Percentiles rank a stretch among this genome's conserved stretches.
Conservation (phyloP, 2,888 invertebrate species). For the Caenorhabditis macrosperma region DNA sequence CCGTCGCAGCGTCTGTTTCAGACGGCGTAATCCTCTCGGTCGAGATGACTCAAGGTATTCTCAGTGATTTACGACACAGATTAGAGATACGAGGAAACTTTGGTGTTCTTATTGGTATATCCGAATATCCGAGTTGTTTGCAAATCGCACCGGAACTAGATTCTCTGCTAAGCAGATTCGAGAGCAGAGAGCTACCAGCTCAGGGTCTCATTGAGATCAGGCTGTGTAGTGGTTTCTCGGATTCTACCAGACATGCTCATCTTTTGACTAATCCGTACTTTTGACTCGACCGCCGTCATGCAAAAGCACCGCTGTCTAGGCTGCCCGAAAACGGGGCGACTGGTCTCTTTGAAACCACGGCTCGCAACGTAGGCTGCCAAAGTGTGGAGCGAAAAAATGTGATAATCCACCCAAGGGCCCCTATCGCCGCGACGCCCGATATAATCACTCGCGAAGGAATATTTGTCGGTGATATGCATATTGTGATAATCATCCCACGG, state of each 20-base stretch:
- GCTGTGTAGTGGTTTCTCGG: not conserved
- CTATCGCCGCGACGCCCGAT: conserved; percentile 3
- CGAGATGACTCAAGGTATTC: conserved; percentile 37
- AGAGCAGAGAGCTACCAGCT: not conserved
- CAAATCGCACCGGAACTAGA: not conserved
- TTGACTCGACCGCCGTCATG: conserved; percentile 7
- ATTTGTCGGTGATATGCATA: conserved; percentile 57
- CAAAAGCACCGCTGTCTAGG: conserved; percentile 21
- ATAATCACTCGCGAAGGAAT: conserved; percentile 33
- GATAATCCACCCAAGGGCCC: conserved; percentile 9
- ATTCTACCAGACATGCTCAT: conserved; percentile 50
- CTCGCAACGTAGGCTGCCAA: not conserved
- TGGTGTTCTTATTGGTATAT: not conserved
- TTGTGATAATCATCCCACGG: conserved; percentile 41
- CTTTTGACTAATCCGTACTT: conserved; percentile 50
- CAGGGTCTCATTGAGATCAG: conserved; percentile 33
- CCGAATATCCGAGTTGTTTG: not conserved
- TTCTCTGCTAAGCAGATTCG: not conserved
- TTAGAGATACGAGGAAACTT: conserved; percentile 28
- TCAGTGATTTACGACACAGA: conserved; percentile 44
- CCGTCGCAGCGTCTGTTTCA: conserved; percentile 26
- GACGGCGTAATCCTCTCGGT: conserved; percentile 22
- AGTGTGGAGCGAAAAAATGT: not conserved
- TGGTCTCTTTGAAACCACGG: conserved; percentile 25
- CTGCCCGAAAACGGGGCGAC: not conserved